Evolutionary conservation across 2,113 vertebrate genomes (phyloP).

Genomic region (Pionites leucogaster): DNA sequence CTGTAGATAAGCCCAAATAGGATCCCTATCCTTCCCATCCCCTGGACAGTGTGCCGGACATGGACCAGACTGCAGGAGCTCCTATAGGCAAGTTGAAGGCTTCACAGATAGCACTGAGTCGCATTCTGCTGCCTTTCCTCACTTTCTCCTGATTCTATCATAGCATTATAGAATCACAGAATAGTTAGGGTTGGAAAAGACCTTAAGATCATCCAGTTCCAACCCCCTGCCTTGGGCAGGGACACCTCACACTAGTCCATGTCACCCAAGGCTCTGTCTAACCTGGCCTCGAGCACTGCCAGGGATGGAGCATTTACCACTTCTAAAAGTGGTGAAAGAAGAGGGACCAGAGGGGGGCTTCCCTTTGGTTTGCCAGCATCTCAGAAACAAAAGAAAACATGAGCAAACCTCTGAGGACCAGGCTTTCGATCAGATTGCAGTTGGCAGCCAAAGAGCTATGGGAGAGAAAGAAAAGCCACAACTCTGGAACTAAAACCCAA

Average conservation of each 20-base stretch:
- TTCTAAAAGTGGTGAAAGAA: not conserved
- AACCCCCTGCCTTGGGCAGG: not conserved
- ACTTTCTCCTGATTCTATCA: not conserved
- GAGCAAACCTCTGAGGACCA: not conserved
- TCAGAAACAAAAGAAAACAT: not conserved
- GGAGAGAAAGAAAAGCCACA: not conserved
- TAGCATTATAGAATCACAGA: not conserved
- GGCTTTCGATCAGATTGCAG: not conserved
- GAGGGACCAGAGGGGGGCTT: not conserved
- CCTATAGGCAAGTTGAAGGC: not conserved
- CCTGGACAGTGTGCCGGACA: not conserved
- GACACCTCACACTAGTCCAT: not conserved
- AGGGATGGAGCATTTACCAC: not conserved
- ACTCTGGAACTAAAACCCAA: not conserved
- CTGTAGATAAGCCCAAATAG: rapidly evolving
- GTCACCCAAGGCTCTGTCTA: not conserved
- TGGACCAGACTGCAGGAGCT: not conserved
- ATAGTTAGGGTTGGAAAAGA: not conserved
- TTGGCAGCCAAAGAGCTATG: not conserved
- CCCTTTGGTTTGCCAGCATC: not conserved
- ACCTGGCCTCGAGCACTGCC: not conserved
- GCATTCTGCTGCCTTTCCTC: not conserved
- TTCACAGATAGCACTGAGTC: rapidly evolving
- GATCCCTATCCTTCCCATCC: not conserved
- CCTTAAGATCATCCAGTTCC: not conserved